phyloP scores from a whole-genome alignment of 1,140 invertebrate genomes.

The Sycophila sp. region DNA sequence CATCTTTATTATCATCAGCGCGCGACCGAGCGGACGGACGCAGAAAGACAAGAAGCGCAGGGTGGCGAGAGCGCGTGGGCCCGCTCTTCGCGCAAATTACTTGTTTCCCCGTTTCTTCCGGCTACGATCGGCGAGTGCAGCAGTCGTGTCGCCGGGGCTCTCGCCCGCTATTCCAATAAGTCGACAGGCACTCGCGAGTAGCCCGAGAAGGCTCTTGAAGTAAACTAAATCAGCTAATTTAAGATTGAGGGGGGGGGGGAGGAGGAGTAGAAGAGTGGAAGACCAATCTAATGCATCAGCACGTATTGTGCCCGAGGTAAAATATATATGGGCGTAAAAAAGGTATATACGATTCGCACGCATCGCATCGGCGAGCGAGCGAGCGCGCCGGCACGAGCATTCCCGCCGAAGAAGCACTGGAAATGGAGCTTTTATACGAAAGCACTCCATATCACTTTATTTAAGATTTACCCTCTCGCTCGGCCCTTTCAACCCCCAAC shows the following conservation, averaged over 20 bases:
- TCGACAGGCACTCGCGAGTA: neutral
- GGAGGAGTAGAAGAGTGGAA: slow-evolving; percentile 20
- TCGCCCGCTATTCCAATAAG: neutral
- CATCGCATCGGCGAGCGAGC: slow-evolving; percentile 24
- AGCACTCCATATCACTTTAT: slow-evolving; percentile 69
- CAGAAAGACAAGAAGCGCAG: neutral
- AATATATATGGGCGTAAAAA: slow-evolving; percentile 34
- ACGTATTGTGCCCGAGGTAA: slow-evolving; percentile 36
- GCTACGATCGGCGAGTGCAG: too few relatives aligned
- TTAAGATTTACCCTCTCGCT: slow-evolving; percentile 68
- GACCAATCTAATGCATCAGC: slow-evolving; percentile 38
- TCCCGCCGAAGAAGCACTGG: slow-evolving; percentile 59
- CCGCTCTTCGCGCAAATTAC: too few relatives aligned
- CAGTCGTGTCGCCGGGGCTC: neutral
- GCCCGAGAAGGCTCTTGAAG: neutral
- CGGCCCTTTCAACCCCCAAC: slow-evolving; percentile 66
- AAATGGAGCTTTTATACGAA: slow-evolving; percentile 68
- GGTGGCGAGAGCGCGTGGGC: too few relatives aligned
- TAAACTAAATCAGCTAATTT: slow-evolving; percentile 31
- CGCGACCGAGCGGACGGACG: neutral
- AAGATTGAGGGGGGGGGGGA: neutral
- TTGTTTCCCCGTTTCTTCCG: neutral
- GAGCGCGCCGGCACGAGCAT: slow-evolving; percentile 18
- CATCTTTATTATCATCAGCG: neutral
- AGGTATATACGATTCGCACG: slow-evolving; percentile 25